Evolutionary conservation across 2,113 vertebrate species (phyloP).

Genomic region (Tachysurus fulvidraco): DNA sequence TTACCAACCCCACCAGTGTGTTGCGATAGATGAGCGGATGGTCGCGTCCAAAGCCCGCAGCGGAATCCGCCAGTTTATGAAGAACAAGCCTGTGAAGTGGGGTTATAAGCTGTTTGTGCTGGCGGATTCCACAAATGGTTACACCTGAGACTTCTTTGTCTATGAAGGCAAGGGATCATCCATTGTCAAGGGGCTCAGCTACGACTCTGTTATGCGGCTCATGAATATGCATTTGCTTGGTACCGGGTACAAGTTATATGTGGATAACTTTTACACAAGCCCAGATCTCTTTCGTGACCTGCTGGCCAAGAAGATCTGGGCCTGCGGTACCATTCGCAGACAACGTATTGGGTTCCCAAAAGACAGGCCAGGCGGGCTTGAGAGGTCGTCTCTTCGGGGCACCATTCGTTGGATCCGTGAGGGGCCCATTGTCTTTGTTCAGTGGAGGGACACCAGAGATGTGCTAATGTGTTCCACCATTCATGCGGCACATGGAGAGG

Average conservation of each 20-base stretch:
- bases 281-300: constrained; percentile 7
- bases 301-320: neutral
- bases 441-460: neutral
- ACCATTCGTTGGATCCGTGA: no score
- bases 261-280: neutral
- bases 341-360: neutral
- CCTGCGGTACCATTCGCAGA: constrained; percentile 33
- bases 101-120: constrained; percentile 66
- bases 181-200: constrained; percentile 48
- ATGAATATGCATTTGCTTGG: no score
- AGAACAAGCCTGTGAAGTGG: neutral
- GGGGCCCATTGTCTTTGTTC: neutral
- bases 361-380: no score
- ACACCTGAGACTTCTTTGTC: constrained; percentile 65
- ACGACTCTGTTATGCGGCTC: no score
- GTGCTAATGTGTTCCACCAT: neutral
- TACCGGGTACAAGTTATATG: no score
- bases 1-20: no score
- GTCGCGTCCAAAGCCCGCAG: no score
- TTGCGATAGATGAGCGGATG: no score
- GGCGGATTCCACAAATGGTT: constrained; percentile 59
- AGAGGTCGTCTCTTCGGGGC: no score
- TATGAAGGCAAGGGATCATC: constrained; percentile 53
- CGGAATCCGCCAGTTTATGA: no score
- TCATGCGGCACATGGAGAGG: no score